Base-by-base conservation (phyloP, 2,888 invertebrate genomes). In the Acleris cristana region DNA sequence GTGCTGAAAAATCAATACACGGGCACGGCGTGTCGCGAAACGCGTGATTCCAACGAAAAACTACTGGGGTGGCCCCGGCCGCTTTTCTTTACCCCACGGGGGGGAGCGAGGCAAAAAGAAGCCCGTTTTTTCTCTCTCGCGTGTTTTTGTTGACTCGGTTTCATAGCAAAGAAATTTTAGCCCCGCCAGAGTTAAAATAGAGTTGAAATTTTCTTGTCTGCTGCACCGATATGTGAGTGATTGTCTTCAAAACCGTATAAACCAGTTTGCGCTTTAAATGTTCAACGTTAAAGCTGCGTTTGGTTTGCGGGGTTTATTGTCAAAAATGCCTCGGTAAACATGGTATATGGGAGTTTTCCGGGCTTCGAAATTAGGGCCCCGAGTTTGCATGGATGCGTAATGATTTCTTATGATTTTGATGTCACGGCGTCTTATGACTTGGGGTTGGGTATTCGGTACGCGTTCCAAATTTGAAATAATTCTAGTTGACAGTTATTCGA, bases 31-130 rank as follows among this genome's bases (percentile, higher is more conserved):
- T 91, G 90, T 92, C 91, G 89, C 81, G 79, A 86, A 55, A 88
- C 88, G 88, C 90, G 91, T 92, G 88, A 90, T 90, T 84, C 89
- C 90, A 77, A 86, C 91, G 92, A 91, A 91, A 92, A 92, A 92
- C 92, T 92, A 92, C 89, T 89, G 80, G 80, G 81, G 78, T 75
- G 76, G 77, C 72, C 76, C 76, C 77, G 80, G 74, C 72, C 76
- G 77, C 79, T 75, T 88, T 88, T 88, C 85, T 88, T 87, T 83
- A 79, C 86, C 87, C 89, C 79, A 79, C 82, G 79, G 83, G 85
- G 40, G 88, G 87, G 87, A 82, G 78, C 74, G 76, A 85, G 81
- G 90, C 87, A 88, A 90, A 92, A 91, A 91, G 91, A 91, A 89
- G 86, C 91, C 86, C 79, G 85, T 90, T 87, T 90, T 90, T 85